Evolutionary conservation across 2,888 invertebrate species (phyloP).

Genomic region (Drosophila meridiana): DNA sequence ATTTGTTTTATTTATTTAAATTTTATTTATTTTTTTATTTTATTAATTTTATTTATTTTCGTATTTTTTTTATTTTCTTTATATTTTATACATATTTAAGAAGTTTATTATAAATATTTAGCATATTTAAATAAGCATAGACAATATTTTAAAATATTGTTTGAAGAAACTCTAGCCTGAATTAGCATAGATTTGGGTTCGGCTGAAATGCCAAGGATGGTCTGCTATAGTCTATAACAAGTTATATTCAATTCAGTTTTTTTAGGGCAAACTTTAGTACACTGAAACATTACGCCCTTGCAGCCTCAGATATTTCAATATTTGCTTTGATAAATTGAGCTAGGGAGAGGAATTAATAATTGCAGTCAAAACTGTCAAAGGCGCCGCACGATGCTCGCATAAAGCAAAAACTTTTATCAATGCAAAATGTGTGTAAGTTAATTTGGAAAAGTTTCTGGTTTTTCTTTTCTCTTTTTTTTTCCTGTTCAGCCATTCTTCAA

Average conservation of each 20-base stretch:
- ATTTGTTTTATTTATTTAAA: too few relatives aligned
- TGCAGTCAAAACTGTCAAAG: slow-evolving; percentile 58
- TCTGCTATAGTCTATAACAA: not conserved
- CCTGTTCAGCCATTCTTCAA: not conserved
- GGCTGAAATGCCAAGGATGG: not conserved
- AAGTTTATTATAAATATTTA: not conserved
- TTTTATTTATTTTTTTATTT: too few relatives aligned
- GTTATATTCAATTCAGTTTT: not conserved
- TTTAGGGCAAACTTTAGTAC: too few relatives aligned
- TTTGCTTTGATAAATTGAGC: slow-evolving; percentile 33
- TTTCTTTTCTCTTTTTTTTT: not conserved
- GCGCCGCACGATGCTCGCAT: slow-evolving; percentile 13
- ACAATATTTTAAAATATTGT: too few relatives aligned
- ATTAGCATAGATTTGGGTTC: too few relatives aligned
- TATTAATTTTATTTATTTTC: too few relatives aligned
- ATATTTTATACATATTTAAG: too few relatives aligned
- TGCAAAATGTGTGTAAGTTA: slow-evolving; percentile 40
- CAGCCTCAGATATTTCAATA: not conserved
- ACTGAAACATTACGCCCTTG: too few relatives aligned
- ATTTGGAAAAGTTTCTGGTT: slow-evolving; percentile 9
- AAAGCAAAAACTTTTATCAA: slow-evolving; percentile 36
- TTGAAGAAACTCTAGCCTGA: too few relatives aligned
- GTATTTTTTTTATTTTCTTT: too few relatives aligned
- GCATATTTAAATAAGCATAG: not conserved
- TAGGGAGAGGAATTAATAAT: slow-evolving; percentile 38